These are phyloP conservation scores for Hyles vespertilio DNA, from an alignment of 1,140 invertebrate species.

Conservation along the genomic window DNA sequence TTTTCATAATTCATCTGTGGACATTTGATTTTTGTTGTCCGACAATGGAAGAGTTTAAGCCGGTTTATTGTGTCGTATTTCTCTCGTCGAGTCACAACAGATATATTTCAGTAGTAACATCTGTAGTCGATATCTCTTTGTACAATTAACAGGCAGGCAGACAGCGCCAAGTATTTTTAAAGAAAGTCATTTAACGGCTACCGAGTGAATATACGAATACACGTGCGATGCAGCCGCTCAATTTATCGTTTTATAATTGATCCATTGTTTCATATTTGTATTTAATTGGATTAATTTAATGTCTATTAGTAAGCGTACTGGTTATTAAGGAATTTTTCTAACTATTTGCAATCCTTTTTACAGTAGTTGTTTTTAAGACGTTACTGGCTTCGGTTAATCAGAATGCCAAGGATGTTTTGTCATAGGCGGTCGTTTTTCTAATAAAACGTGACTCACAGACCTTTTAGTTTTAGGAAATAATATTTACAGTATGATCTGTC, in stretches of 20 bases:
- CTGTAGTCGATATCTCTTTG: constrained; percentile 66
- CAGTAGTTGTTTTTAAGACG: too few relatives aligned
- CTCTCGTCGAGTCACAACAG: constrained; percentile 55
- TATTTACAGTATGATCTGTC: too few relatives aligned
- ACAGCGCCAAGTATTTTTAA: constrained; percentile 61
- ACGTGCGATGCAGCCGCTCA: constrained; percentile 16
- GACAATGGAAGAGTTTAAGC: constrained; percentile 2
- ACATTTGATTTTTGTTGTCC: constrained; percentile 8
- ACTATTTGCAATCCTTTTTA: too few relatives aligned
- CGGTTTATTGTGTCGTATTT: constrained; percentile 50
- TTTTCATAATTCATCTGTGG: constrained; percentile 29
- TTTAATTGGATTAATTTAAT: constrained; percentile 1
- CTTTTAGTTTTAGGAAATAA: too few relatives aligned
- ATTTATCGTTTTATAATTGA: constrained; percentile 2
- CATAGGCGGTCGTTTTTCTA: too few relatives aligned
- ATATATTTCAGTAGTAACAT: constrained; percentile 64
- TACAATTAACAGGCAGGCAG: constrained; percentile 66
- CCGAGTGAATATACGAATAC: constrained; percentile 29
- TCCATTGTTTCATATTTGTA: constrained; percentile 3
- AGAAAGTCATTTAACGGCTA: constrained; percentile 48
- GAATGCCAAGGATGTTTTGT: too few relatives aligned
- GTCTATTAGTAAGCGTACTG: background rate
- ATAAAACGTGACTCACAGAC: too few relatives aligned
- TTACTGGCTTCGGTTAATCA: too few relatives aligned
- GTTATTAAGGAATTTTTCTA: too few relatives aligned